Percentiles rank a stretch among this genome's conserved stretches.
Evolutionary conservation across 2,888 invertebrate genomes (phyloP).

Genomic region (Stratiomys singularior): DNA sequence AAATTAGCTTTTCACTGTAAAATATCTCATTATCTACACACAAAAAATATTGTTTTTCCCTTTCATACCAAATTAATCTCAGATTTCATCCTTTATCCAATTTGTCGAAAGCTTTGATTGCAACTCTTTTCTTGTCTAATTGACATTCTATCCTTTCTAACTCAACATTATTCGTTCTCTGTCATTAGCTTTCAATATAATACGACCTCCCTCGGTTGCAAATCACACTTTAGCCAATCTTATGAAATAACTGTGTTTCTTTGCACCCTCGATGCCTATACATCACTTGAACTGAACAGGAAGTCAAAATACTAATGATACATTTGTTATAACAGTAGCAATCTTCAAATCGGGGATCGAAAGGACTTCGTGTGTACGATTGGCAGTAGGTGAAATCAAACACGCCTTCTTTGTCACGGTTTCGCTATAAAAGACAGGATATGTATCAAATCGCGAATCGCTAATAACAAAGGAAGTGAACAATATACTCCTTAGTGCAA

Average conservation of each 20-base stretch:
- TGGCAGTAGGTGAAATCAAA: constrained; percentile 3
- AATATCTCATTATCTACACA: too few species aligned
- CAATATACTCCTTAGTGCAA: neutral
- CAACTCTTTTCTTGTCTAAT: neutral
- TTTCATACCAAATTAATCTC: too few species aligned
- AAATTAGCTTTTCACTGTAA: too few species aligned
- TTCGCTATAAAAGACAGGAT: constrained; percentile 20
- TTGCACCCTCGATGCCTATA: constrained; percentile 1
- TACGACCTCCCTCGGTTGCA: neutral
- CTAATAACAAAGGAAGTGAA: constrained; percentile 10
- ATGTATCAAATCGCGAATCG: constrained; percentile 27
- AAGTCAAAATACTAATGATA: constrained; percentile 21
- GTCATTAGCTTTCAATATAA: constrained; percentile 3
- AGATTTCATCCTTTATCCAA: neutral
- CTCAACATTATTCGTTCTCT: neutral
- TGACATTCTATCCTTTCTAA: constrained; percentile 1
- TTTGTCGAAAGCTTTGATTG: neutral
- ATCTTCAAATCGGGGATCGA: too few species aligned
- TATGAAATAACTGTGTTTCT: too few species aligned
- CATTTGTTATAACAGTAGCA: too few species aligned
- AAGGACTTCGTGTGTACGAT: too few species aligned
- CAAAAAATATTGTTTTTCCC: too few species aligned
- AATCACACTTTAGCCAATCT: too few species aligned
- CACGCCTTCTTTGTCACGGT: constrained; percentile 7
- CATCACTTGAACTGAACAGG: constrained; percentile 18